Evolutionary conservation across 2,113 vertebrate genomes (phyloP).

Genomic region (Peucedramus taeniatus): DNA sequence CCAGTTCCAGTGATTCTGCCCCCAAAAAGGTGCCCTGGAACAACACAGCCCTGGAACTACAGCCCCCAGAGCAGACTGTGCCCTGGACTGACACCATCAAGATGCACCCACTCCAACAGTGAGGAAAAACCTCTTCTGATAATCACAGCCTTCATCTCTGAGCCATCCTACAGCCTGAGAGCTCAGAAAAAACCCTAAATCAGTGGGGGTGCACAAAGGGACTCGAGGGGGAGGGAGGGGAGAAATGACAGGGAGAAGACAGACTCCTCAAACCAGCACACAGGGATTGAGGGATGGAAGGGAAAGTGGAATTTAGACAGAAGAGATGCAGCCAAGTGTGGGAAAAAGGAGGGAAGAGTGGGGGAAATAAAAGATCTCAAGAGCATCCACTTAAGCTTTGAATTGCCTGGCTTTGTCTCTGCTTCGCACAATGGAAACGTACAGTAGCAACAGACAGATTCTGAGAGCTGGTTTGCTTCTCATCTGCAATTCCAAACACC

Average conservation of each 20-base stretch:
- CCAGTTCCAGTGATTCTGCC: not conserved
- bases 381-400: constrained; percentile 53
- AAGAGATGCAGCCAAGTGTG: not conserved
- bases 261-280: not conserved
- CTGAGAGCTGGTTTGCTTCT: constrained; percentile 57
- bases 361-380: not conserved
- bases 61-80: accelerated
- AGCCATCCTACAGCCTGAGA: not conserved
- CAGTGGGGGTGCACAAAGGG: not conserved
- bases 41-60: not conserved
- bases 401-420: constrained; percentile 55
- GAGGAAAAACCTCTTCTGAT: not conserved
- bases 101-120: accelerated
- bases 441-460: constrained; percentile 49
- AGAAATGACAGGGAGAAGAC: not conserved
- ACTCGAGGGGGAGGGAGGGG: not conserved
- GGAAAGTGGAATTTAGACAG: not conserved
- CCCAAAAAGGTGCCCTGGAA: not conserved
- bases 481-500: constrained; percentile 67
- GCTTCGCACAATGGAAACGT: constrained; percentile 35
- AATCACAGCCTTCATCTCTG: not conserved
- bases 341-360: not conserved
- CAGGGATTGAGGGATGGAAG: not conserved
- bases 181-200: not conserved
- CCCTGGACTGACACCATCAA: accelerated